Evolutionary conservation across 2,797 vertebrate species (phyloP), one percentile per base, ranked within the genome.

Genomic region (Falco naumanni): DNA sequence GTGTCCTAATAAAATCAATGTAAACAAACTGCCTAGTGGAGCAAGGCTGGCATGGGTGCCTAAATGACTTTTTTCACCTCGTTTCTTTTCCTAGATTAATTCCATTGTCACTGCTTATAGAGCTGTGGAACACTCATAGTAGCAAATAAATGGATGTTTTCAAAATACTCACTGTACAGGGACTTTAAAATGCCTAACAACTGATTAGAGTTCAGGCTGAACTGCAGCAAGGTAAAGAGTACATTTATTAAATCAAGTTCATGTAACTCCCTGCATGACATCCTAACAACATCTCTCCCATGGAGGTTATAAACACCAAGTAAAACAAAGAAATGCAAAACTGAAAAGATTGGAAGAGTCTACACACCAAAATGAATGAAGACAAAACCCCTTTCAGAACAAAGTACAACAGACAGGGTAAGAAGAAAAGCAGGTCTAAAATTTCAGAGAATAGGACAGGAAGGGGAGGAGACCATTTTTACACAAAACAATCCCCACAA

Each of bases 111-210:
- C 16, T 19, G 65, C 75, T n/a, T 83, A 72, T 74, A 92, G 43
- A 87, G 84, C 79, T 81, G 41, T 64, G 93, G 69, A 93, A 94
- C 89, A 88, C 66, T 93, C 85, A 76, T 6, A 71, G 87, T 48
- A 64, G 84, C 79, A 97, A 92, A 96, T 76, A 96, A 93, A 96
- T 84, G 61, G 87, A 85, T 94, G 87, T 96, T 93, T 97, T 95
- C 91, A 81, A 81, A 94, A 92, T 63, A 89, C 20, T 59, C 72
- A 48, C 77, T 81, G 86, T 65, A 89, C 54, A 93, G 82, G 71
- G 80, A 85, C 91, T 86, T 89, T 47, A 84, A 95, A 96, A 90
- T 13, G 61, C 43, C 77, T 83, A 59, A 50, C 26, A 87, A 60
- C 72, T 71, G 66, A 65, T 82, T 50, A 89, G 63, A 65, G 64